Conservation (phyloP, 1,140 invertebrate species). For the Campoletis sonorensis region DNA sequence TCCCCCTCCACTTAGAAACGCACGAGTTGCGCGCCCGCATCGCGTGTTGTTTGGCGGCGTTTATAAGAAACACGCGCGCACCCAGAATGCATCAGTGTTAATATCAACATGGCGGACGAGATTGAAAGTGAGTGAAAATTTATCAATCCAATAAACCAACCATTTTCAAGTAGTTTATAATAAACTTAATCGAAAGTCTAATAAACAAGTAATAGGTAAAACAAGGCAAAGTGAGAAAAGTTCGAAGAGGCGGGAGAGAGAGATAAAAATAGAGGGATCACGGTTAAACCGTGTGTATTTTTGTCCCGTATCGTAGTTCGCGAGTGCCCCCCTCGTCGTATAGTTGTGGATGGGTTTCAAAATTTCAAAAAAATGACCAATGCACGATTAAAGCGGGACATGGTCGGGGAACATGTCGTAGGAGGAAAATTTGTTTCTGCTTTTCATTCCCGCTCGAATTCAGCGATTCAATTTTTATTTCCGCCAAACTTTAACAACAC, state of each 20-base stretch:
- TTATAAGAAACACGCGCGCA: conserved; percentile 65
- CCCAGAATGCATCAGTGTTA: conserved; percentile 71
- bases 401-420: conserved; percentile 14
- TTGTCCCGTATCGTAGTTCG: background rate
- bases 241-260: background rate
- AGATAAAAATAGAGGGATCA: background rate
- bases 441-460: background rate
- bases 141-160: conserved; percentile 61
- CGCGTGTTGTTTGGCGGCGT: conserved; percentile 53
- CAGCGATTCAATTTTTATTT: background rate
- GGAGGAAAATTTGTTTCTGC: background rate
- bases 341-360: conserved; percentile 66
- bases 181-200: background rate
- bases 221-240: background rate
- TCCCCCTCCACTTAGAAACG: background rate
- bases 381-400: conserved; percentile 72
- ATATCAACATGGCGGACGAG: conserved; percentile 86
- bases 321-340: background rate
- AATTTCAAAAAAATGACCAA: conserved; percentile 76
- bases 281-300: background rate
- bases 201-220: background rate
- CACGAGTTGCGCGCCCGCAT: background rate
- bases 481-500: background rate
- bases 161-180: conserved; percentile 55
- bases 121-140: conserved; percentile 83